These are phyloP conservation scores for Papilio gigon DNA, from an alignment of 2,888 invertebrate genomes.

Conservation along the genomic window DNA sequence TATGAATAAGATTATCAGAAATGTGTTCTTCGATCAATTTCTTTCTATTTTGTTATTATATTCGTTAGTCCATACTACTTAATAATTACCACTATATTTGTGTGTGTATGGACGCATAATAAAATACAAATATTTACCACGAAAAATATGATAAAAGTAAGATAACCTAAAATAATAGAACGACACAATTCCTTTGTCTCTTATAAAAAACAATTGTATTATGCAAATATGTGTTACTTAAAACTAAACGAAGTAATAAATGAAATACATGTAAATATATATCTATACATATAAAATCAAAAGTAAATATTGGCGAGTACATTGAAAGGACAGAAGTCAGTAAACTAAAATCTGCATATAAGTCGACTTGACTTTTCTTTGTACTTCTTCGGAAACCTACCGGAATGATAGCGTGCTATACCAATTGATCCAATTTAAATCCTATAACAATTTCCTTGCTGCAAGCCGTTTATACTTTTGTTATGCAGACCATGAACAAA, in stretches of 20 bases:
- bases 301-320: constrained; percentile 1
- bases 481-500: too few species aligned
- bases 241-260: background rate
- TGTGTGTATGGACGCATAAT: background rate
- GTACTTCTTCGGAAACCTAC: constrained; percentile 3
- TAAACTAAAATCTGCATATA: background rate
- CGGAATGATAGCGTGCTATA: background rate
- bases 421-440: background rate
- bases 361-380: background rate
- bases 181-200: constrained; percentile 13
- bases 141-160: background rate
- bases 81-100: too few species aligned
- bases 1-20: too few species aligned
- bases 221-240: background rate
- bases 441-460: background rate
- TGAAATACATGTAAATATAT: background rate
- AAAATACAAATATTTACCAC: constrained; percentile 6
- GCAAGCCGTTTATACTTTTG: background rate
- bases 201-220: background rate
- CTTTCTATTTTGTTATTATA: too few species aligned
- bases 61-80: too few species aligned
- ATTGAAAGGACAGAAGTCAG: background rate
- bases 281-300: too few species aligned
- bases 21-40: too few species aligned
- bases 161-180: constrained; percentile 15